Evolutionary conservation across 2,113 vertebrate genomes (phyloP), one percentile per base, ranked within the genome.

Genomic region (Emydocephalus ijimae): DNA sequence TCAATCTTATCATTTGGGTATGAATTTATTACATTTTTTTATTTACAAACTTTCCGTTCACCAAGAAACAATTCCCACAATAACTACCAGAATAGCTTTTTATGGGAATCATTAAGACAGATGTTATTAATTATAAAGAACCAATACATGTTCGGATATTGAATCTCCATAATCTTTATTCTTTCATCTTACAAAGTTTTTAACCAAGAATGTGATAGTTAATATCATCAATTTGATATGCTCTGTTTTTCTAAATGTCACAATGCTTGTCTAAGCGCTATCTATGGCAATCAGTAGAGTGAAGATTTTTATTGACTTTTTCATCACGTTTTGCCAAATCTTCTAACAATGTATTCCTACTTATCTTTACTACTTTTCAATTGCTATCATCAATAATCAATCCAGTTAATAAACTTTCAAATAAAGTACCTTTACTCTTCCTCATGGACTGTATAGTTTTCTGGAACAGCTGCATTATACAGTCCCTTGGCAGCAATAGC

Each of bases 321-420:
- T 14, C 45, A 59, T 43, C 20, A 29, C 18, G 29, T 7, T 64
- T 34, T 50, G 11, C 45, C 29, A 85, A 8, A 48, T 85, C 18
- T 85, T 48, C 20, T 1, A 39, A 39, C 4, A 87, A 48, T 43
- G 29, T 61, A 50, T 29, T 64, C 21, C 52, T 85, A 86, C 3
- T 61, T 50, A 34, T 11, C n/a, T 93, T 92, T 24, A 92, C 14
- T 1, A 23, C 43, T 15, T 56, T 64, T 54, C 55, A n/a, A 3
- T 2, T 59, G 15, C 43, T 87, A 87, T 87, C 4, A 23, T 39
- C 87, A 87, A 90, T 61, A 50, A n/a, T 11, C 43, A 59, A 57
- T 85, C 12, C 23, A 34, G 85, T 52, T n/a, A 86, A 89, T 85
- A 89, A 81, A 86, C n/a, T 90, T 92, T 90, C 64, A 11, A 90